phyloP scores from a whole-genome alignment of 1,140 invertebrate species.

The Caerostris extrusa region DNA sequence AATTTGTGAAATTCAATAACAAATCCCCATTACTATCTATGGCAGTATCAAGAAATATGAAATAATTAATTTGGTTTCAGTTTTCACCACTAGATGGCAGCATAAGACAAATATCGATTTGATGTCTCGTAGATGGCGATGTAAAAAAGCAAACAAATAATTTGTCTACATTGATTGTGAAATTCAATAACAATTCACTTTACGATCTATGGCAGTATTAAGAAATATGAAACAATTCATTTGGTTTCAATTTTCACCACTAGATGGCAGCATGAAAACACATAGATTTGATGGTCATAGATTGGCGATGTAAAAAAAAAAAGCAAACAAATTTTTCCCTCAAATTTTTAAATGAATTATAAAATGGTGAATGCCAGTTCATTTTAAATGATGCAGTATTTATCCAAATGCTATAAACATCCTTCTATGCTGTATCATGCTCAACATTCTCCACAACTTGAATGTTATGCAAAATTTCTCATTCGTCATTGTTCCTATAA shows the following conservation, averaged over 20 bases:
- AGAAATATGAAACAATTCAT: not conserved
- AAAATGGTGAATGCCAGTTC: not conserved
- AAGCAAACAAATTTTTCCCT: not conserved
- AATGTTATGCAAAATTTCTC: too few relatives aligned
- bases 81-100: not conserved
- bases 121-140: too few relatives aligned
- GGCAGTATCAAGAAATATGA: not conserved
- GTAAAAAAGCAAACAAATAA: not conserved
- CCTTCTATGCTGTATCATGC: too few relatives aligned
- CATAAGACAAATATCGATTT: not conserved
- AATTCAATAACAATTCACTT: not conserved
- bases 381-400: not conserved
- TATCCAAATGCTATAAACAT: not conserved
- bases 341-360: too few relatives aligned
- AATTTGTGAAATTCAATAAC: too few relatives aligned
- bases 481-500: too few relatives aligned
- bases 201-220: not conserved
- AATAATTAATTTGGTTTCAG: not conserved
- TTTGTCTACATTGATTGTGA: too few relatives aligned
- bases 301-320: not conserved
- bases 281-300: not conserved
- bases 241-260: not conserved
- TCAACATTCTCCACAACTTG: too few relatives aligned
- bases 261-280: constrained; percentile 24
- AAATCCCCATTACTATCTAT: not conserved